These are phyloP conservation scores for Parthenolecanium corni DNA, from an alignment of 2,888 invertebrate genomes.

Conservation along the genomic window DNA sequence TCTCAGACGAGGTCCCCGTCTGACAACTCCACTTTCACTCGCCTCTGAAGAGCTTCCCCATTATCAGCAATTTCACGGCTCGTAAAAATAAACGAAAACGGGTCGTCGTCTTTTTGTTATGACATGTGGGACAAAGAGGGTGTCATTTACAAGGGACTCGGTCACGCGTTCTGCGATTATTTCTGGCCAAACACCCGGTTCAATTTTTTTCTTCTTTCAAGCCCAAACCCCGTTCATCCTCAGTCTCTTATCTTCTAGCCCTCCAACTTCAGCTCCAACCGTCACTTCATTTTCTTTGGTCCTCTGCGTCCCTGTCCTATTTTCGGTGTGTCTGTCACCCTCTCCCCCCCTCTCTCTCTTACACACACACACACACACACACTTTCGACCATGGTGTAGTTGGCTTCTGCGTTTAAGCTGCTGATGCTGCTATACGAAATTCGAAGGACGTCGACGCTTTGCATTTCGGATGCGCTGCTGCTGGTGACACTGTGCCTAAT, in stretches of 20 bases:
- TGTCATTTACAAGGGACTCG: conserved; percentile 26
- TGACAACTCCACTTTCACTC: no score
- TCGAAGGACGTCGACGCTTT: no score
- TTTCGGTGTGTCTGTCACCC: no score
- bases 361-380: no score
- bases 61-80: background rate
- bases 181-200: conserved; percentile 8
- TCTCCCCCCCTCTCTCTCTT: no score
- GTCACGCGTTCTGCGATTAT: conserved; percentile 23
- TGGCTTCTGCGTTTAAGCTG: background rate
- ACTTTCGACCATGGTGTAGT: no score
- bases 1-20: no score
- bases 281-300: no score
- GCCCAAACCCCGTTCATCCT: background rate
- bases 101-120: conserved; percentile 9
- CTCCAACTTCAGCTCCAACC: no score
- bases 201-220: background rate
- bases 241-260: background rate
- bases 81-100: background rate
- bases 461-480: conserved; percentile 5
- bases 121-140: conserved; percentile 14
- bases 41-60: background rate
- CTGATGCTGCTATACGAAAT: conserved; percentile 4
- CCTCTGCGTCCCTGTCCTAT: no score
- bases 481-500: conserved; percentile 22